Conservation (phyloP, 2,888 invertebrate species). For the Heliothis peltigera region DNA sequence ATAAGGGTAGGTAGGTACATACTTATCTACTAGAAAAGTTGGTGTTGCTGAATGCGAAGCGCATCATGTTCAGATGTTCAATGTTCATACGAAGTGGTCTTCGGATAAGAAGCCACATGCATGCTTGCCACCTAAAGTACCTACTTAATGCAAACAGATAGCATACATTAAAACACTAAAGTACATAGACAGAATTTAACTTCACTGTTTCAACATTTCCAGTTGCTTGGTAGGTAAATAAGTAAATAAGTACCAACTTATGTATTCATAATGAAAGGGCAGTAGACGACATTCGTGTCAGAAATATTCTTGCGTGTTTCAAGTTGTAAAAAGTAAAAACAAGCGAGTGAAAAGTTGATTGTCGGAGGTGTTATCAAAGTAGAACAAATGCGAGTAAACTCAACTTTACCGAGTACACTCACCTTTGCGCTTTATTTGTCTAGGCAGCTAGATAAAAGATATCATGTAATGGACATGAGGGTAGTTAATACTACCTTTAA, state of each 20-base stretch:
- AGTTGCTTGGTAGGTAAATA: constrained; percentile 3
- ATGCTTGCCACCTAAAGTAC: background rate
- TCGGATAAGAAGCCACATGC: background rate
- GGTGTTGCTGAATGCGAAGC: background rate
- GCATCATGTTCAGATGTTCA: background rate
- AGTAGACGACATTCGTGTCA: constrained; percentile 69
- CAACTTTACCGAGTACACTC: constrained; percentile 25
- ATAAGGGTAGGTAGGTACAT: no score
- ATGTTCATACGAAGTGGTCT: background rate
- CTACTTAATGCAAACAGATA: no score
- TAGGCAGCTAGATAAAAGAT: background rate
- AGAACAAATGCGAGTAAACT: constrained; percentile 67
- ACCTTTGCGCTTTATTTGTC: constrained; percentile 26
- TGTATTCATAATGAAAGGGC: constrained; percentile 35
- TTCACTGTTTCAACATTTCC: background rate
- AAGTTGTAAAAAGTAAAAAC: constrained; percentile 69
- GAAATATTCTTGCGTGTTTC: constrained; percentile 73
- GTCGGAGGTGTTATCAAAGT: constrained; percentile 73
- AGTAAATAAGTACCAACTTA: constrained; percentile 1
- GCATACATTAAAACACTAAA: background rate
- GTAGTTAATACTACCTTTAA: background rate
- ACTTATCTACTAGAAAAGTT: no score
- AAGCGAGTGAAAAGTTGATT: constrained; percentile 70
- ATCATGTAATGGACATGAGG: background rate
- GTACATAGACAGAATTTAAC: background rate